Percentiles rank a stretch among this genome's conserved stretches.
phyloP scores from a whole-genome alignment of 2,888 invertebrate species.

The Eupithecia pulchellata region DNA sequence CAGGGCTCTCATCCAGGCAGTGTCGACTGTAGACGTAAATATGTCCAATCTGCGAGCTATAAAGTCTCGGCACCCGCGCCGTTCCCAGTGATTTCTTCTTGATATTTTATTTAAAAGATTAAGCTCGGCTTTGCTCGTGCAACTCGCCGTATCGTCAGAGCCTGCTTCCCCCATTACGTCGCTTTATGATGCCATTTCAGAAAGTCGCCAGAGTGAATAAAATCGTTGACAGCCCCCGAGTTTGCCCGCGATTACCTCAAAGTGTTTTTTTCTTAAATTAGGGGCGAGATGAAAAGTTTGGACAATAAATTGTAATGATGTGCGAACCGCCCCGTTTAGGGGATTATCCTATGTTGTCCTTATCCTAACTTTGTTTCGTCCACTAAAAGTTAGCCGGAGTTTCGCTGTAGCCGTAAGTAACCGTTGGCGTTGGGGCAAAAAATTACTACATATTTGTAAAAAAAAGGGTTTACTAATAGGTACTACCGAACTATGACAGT shows the following conservation, averaged over 20 bases:
- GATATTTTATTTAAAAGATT: slow-evolving; percentile 81
- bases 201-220: slow-evolving; percentile 59
- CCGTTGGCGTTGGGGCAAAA: neutral
- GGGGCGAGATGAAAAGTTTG: slow-evolving; percentile 54
- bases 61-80: slow-evolving; percentile 55
- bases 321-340: slow-evolving; percentile 48
- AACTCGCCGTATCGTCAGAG: slow-evolving; percentile 67
- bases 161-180: slow-evolving; percentile 68
- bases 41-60: slow-evolving; percentile 65
- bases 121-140: slow-evolving; percentile 53
- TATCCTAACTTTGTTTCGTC: slow-evolving; percentile 40
- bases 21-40: slow-evolving; percentile 47
- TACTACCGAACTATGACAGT: neutral
- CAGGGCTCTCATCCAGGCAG: slow-evolving; percentile 40
- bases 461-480: no score
- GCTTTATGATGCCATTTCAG: slow-evolving; percentile 72
- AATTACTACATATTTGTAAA: neutral
- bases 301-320: slow-evolving; percentile 62
- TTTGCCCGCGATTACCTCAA: slow-evolving; percentile 49
- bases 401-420: neutral
- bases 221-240: slow-evolving; percentile 62
- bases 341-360: no score
- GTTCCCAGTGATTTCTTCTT: slow-evolving; percentile 76
- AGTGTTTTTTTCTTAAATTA: slow-evolving; percentile 51
- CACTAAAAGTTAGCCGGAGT: slow-evolving; percentile 30